Conservation (phyloP, 2,797 vertebrate species). For the Lophius americanus region DNA sequence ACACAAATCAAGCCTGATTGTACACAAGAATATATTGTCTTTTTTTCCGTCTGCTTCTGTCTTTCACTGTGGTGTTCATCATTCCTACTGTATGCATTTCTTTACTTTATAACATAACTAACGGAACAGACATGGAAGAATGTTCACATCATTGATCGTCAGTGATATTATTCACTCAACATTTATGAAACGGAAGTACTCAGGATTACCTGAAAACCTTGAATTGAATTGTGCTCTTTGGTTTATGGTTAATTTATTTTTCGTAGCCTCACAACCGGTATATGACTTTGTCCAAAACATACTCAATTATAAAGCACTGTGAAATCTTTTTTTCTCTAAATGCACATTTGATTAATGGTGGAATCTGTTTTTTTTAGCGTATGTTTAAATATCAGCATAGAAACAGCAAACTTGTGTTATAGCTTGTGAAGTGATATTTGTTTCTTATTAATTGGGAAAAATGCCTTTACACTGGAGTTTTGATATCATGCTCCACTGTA, state of each 20-base stretch:
- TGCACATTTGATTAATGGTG: neutral
- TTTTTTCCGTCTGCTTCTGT: neutral
- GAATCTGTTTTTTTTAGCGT: neutral
- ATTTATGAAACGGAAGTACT: neutral
- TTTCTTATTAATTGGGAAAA: constrained; percentile 5
- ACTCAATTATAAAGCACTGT: neutral
- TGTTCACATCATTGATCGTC: neutral
- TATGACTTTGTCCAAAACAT: neutral
- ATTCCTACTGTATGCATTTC: constrained; percentile 1
- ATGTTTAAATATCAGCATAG: constrained; percentile 4
- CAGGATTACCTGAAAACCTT: neutral
- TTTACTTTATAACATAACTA: neutral
- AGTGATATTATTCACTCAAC: constrained; percentile 1
- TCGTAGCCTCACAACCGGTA: neutral
- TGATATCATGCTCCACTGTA: constrained; percentile 14
- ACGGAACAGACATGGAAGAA: neutral
- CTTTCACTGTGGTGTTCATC: constrained; percentile 1
- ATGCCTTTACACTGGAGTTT: neutral
- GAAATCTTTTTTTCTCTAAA: neutral
- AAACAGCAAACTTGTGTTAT: neutral
- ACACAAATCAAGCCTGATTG: constrained; percentile 2
- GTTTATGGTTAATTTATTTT: neutral
- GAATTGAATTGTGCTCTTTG: neutral
- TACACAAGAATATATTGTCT: constrained; percentile 6
- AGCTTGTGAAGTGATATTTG: neutral